Conservation (phyloP, 2,888 invertebrate species). For the Oligia fasciuncula region DNA sequence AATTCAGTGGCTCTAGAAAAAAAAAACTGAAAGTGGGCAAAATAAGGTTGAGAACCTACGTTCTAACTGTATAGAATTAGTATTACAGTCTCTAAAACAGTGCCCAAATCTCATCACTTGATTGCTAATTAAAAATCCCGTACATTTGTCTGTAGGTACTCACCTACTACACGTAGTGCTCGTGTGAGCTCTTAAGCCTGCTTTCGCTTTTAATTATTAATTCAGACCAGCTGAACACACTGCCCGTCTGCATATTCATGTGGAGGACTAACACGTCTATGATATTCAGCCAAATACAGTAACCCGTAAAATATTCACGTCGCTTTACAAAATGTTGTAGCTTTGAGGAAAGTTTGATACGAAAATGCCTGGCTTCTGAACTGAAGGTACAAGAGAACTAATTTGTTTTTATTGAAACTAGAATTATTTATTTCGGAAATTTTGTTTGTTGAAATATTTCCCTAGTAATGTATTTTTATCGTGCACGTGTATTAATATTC, state of each 20-base stretch:
- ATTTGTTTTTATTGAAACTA: conserved; percentile 21
- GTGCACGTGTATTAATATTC: no score
- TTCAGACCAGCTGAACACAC: conserved; percentile 70
- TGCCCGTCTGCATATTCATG: conserved; percentile 70
- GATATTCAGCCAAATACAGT: conserved; percentile 59
- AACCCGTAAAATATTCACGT: conserved; percentile 48
- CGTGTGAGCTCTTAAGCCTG: conserved; percentile 76
- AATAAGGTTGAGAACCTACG: neutral
- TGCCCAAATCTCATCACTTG: conserved; percentile 28
- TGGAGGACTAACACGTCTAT: conserved; percentile 58
- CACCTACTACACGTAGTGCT: conserved; percentile 21
- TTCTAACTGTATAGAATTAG: neutral
- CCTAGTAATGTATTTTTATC: neutral
- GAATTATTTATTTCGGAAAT: neutral
- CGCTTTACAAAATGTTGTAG: conserved; percentile 37
- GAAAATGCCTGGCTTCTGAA: conserved; percentile 33
- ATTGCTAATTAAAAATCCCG: conserved; percentile 47
- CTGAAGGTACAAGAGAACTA: neutral
- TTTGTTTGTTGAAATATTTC: neutral
- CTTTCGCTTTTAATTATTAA: conserved; percentile 78
- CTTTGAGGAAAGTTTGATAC: conserved; percentile 44
- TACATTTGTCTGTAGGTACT: conserved; percentile 36
- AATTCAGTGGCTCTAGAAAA: no score
- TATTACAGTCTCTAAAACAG: conserved; percentile 4
- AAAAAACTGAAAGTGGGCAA: no score